Conservation (phyloP, 1,140 invertebrate species). For the Tribolium madens region DNA sequence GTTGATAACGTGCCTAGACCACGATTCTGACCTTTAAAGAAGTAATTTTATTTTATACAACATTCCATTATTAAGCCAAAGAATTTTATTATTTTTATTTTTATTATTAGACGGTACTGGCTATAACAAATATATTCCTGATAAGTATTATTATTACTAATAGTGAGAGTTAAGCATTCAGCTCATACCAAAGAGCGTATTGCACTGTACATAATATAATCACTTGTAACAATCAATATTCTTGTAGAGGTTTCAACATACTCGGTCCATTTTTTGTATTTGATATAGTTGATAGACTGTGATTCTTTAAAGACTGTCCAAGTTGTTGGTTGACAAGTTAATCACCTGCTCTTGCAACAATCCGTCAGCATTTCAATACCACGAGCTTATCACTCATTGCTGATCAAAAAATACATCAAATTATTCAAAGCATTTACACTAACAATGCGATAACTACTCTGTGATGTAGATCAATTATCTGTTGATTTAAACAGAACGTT, state of each 20-base stretch:
- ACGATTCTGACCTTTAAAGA: conserved; percentile 39
- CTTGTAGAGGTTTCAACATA: not conserved
- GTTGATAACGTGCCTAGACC: conserved; percentile 72
- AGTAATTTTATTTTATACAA: conserved; percentile 18
- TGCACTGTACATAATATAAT: conserved; percentile 6
- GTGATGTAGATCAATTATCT: conserved; percentile 7
- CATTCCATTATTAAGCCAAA: conserved; percentile 38
- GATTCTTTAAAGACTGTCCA: conserved; percentile 40
- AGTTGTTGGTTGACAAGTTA: conserved; percentile 37
- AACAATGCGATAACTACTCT: not conserved
- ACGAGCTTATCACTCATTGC: not conserved
- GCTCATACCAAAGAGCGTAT: conserved; percentile 6
- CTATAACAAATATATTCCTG: not conserved
- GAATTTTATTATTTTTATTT: conserved; percentile 26
- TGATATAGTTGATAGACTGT: conserved; percentile 36
- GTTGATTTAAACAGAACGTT: not conserved
- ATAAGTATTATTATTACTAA: not conserved
- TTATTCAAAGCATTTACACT: conserved; percentile 8
- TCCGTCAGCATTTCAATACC: conserved; percentile 11
- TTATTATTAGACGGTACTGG: not conserved
- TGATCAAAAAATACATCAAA: not conserved
- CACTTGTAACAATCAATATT: conserved; percentile 5
- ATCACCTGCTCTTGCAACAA: conserved; percentile 30
- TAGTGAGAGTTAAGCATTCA: not conserved
- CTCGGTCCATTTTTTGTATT: conserved; percentile 20